These are phyloP conservation scores for Cichladusa arquata DNA, from an alignment of 2,113 vertebrate genomes.

Conservation along the genomic window DNA sequence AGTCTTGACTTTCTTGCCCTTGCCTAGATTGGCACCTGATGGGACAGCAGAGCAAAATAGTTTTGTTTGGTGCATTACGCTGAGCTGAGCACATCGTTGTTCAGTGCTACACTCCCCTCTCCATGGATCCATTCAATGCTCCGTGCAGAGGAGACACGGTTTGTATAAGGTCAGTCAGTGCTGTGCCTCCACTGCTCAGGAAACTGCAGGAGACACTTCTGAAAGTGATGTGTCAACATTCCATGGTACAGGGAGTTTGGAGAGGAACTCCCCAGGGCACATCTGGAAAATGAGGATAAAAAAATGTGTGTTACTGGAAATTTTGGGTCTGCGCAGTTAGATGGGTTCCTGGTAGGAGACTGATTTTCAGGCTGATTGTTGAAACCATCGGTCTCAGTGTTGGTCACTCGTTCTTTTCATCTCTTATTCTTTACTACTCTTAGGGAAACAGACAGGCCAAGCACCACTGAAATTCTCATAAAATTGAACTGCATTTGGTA, in stretches of 20 bases:
- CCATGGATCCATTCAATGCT: background rate
- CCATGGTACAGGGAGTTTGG: background rate
- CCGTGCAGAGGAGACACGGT: accelerated
- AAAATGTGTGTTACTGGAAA: background rate
- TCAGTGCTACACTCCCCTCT: accelerated
- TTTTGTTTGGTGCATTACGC: background rate
- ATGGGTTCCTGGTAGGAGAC: background rate
- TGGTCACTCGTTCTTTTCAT: background rate
- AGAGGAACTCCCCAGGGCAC: background rate
- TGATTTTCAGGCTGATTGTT: background rate
- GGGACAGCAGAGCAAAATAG: background rate
- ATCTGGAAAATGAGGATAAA: background rate
- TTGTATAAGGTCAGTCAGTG: background rate
- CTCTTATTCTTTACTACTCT: background rate
- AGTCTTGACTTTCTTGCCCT: background rate
- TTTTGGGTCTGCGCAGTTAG: background rate
- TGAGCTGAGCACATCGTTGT: background rate
- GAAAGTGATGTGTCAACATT: background rate
- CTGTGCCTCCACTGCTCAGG: background rate
- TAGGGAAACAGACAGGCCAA: background rate
- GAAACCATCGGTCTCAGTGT: background rate
- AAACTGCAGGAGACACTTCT: background rate
- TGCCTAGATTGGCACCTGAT: background rate
- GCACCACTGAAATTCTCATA: background rate
- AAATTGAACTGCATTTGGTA: background rate